Base-by-base conservation (phyloP, 2,797 vertebrate genomes). In the Oceanodroma leucorhoa region DNA sequence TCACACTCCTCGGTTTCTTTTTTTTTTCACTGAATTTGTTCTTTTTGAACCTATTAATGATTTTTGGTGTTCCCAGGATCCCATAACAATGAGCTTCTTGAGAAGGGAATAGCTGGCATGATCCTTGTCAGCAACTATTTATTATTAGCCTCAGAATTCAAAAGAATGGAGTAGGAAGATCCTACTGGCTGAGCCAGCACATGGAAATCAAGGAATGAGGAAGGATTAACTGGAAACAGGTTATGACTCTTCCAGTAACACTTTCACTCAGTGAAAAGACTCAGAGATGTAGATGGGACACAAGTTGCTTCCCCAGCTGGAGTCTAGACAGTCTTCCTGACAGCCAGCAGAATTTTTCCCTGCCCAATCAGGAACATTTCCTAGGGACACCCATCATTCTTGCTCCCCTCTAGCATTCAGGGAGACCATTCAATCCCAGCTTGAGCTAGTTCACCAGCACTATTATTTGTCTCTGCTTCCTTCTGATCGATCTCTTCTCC, bases 61-160 rank as follows among this genome's bases (percentile, higher is more conserved):
- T 65, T 92, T 87, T 55, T 93, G 66, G 16, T 22, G 66, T 79
- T 76, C 30, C 48, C 40, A 73, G 64, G 17, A 64, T 41, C 30
- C 29, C 26, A 9, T 43, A 93, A 79, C n/a, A 87, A 84, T 62
- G 14, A 90, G 12, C 20, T 76, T 11, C 51, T 88, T 94, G 66
- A 70, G 46, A 84, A 4, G 1, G 18, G 30, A 89, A 46, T 70
- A 84, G 9, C 21, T 62, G 13, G 24, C 10, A 60, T 45, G 23
- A 66, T 85, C 16, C 46, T 87, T 85, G 67, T 73, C 93, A 95
- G 32, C 53, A 89, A 20, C 51, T 87, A 27, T 60, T 60, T 95
- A 66, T 87, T 79, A 65, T 60, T 91, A 80, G 19, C 10, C 27
- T 80, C 69, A 62, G 11, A 83, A 93, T 61, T 62, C 51, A 85